Conservation (phyloP, 2,888 invertebrate genomes). For the Diabrotica balteata region DNA sequence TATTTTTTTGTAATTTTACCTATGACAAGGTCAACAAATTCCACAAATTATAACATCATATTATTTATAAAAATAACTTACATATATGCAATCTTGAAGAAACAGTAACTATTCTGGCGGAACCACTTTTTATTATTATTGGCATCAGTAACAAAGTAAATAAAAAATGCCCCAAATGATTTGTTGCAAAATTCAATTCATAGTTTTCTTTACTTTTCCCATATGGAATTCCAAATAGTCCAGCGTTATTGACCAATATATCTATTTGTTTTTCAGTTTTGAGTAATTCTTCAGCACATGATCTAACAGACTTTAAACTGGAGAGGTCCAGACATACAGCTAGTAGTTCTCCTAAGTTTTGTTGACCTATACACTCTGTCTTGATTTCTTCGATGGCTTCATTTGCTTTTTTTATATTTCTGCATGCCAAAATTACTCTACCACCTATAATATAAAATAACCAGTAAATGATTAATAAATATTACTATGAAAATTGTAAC, state of each 20-base stretch:
- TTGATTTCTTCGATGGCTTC: constrained; percentile 64
- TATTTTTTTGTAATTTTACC: too few species aligned
- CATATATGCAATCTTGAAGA: constrained; percentile 55
- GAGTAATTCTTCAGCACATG: constrained; percentile 58
- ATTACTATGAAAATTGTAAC: too few species aligned
- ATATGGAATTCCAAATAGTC: constrained; percentile 71
- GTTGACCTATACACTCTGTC: constrained; percentile 48
- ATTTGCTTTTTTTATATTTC: too few species aligned
- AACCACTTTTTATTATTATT: constrained; percentile 63
- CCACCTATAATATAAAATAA: too few species aligned
- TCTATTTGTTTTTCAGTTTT: constrained; percentile 55
- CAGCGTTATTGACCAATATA: constrained; percentile 68
- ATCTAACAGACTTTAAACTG: constrained; percentile 53
- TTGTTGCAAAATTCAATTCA: constrained; percentile 72
- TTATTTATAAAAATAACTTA: constrained; percentile 21
- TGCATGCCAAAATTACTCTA: too few species aligned
- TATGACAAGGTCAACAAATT: too few species aligned
- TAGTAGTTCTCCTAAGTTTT: constrained; percentile 58
- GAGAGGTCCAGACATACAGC: constrained; percentile 60
- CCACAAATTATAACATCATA: not conserved
- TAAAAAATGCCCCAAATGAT: constrained; percentile 64
- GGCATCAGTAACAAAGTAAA: constrained; percentile 60
- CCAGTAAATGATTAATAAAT: too few species aligned
- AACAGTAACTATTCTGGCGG: constrained; percentile 62
- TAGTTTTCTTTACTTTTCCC: constrained; percentile 70